Evolutionary conservation across 2,797 vertebrate species (phyloP).

Genomic region (Podarcis siculus): DNA sequence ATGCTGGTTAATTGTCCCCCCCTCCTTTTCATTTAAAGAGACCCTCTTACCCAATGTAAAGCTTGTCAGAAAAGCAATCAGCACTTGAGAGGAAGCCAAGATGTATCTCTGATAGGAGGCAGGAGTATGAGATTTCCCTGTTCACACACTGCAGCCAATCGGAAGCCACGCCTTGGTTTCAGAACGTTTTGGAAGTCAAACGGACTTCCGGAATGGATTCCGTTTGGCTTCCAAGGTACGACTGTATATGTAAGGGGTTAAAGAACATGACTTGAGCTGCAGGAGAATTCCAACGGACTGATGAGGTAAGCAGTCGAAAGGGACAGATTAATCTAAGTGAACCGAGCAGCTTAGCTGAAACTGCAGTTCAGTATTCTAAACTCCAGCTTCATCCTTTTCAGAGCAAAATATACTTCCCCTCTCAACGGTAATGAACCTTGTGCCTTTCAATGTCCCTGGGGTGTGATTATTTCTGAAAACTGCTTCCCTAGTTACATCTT

Average conservation of each 20-base stretch:
- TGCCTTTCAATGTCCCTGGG: constrained; percentile 61
- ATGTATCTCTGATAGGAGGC: neutral
- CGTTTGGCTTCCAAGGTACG: too few relatives aligned
- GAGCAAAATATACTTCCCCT: constrained; percentile 58
- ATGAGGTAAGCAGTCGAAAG: constrained; percentile 50
- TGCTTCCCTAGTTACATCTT: constrained; percentile 62
- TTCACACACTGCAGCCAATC: neutral
- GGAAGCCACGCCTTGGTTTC: too few relatives aligned
- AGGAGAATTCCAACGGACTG: constrained; percentile 43
- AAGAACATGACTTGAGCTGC: constrained; percentile 33
- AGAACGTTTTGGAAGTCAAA: too few relatives aligned
- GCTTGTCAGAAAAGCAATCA: neutral
- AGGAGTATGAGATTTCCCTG: neutral
- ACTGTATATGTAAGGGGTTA: constrained; percentile 29
- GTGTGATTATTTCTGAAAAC: constrained; percentile 71
- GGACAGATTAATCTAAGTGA: constrained; percentile 38
- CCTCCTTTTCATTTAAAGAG: too few relatives aligned
- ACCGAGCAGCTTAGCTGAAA: constrained; percentile 50
- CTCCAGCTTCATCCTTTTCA: constrained; percentile 38
- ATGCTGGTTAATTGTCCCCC: too few relatives aligned
- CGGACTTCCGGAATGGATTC: too few relatives aligned
- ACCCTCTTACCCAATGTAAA: too few relatives aligned
- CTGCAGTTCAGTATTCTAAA: constrained; percentile 52
- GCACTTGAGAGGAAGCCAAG: neutral
- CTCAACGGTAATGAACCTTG: constrained; percentile 62